Percentiles rank a stretch among this genome's conserved stretches.
phyloP scores from a whole-genome alignment of 2,113 vertebrate species.

The Myiozetetes cayanensis region DNA sequence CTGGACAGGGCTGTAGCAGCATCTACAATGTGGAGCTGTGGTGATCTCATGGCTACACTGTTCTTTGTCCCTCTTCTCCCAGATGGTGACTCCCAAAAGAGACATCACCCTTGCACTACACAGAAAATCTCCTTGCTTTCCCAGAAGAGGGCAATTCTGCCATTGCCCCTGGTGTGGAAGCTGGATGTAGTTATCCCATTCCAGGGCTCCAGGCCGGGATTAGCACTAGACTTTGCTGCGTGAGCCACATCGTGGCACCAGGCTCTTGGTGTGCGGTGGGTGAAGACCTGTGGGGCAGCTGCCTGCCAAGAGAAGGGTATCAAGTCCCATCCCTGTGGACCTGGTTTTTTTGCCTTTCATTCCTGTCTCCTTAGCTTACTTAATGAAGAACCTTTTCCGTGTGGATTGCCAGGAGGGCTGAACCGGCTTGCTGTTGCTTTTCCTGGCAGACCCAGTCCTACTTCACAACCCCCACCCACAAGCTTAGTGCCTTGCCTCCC shows the following conservation, averaged over 20 bases:
- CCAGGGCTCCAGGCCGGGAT: neutral
- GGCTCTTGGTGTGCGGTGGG: neutral
- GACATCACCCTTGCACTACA: neutral
- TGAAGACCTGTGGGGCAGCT: neutral
- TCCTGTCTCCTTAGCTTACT: neutral
- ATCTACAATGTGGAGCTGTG: rapidly evolving
- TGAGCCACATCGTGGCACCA: rapidly evolving
- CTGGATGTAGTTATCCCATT: neutral
- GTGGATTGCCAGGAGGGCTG: neutral
- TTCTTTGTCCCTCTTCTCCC: neutral
- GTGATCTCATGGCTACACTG: neutral
- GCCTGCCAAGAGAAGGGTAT: neutral
- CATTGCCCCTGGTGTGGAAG: neutral
- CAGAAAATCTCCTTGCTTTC: neutral
- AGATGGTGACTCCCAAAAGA: neutral
- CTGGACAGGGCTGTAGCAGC: neutral
- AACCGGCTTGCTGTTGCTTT: neutral
- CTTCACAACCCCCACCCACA: neutral
- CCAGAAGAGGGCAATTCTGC: neutral
- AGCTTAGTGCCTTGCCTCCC: neutral
- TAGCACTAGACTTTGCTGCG: neutral
- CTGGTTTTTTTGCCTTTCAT: neutral
- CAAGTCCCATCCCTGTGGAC: neutral
- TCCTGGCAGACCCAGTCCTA: neutral
- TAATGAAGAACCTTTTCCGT: neutral